These are phyloP conservation scores for Triops longicaudatus DNA, from an alignment of 1,140 invertebrate genomes.

Conservation along the genomic window DNA sequence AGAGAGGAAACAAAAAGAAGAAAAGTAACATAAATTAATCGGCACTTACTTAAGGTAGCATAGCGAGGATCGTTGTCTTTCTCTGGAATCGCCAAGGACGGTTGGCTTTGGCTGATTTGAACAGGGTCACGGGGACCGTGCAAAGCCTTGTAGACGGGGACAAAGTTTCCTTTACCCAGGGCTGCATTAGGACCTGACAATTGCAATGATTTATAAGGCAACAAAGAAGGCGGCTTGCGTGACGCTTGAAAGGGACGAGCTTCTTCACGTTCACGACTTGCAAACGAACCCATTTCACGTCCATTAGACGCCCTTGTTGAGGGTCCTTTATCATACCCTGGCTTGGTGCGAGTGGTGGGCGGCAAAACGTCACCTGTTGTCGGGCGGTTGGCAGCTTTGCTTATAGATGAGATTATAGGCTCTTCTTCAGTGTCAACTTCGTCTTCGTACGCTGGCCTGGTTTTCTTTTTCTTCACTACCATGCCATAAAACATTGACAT, in stretches of 20 bases:
- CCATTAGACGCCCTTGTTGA: background rate
- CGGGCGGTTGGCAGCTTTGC: background rate
- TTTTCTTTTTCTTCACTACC: background rate
- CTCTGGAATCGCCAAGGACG: background rate
- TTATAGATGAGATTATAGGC: background rate
- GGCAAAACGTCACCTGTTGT: background rate
- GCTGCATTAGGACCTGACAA: background rate
- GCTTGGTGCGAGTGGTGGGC: background rate
- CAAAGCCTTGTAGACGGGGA: background rate
- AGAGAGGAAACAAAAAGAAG: background rate
- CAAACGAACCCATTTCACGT: background rate
- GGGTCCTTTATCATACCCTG: background rate
- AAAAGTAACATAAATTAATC: background rate
- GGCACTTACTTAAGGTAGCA: background rate
- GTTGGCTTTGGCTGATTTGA: background rate
- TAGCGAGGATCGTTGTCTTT: background rate
- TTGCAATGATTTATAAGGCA: background rate
- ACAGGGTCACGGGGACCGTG: background rate
- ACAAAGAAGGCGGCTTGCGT: background rate
- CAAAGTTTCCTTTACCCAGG: background rate
- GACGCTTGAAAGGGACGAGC: background rate
- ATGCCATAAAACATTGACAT: conserved; percentile 6
- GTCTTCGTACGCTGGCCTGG: background rate
- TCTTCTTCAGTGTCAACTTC: background rate
- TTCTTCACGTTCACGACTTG: conserved; percentile 11